Conservation (phyloP, 1,140 invertebrate genomes). For the Bombus consobrinus region DNA sequence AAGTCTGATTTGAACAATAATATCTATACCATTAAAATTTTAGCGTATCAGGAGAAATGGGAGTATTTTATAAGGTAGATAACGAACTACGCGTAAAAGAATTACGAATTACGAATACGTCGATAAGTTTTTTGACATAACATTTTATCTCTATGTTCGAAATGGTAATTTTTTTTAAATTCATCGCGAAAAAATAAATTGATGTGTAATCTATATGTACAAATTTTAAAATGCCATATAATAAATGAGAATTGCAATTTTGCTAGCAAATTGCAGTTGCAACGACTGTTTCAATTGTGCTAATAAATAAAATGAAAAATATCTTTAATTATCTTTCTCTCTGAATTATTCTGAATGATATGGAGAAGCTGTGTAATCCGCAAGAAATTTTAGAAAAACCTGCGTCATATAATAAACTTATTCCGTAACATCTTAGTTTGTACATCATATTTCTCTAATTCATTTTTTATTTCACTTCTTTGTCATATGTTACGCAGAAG, state of each 20-base stretch:
- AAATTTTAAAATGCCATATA: background rate
- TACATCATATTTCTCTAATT: too few relatives aligned
- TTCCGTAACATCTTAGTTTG: too few relatives aligned
- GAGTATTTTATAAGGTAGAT: background rate
- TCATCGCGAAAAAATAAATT: background rate
- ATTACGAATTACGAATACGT: background rate
- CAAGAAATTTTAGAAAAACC: too few relatives aligned
- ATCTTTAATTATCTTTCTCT: background rate
- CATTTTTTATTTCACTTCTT: too few relatives aligned
- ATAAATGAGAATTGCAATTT: background rate
- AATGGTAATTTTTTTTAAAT: background rate
- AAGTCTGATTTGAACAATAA: background rate
- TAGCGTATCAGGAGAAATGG: background rate
- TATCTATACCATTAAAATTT: background rate
- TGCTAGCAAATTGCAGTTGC: background rate
- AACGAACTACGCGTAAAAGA: background rate
- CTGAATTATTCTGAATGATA: too few relatives aligned
- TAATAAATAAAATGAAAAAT: background rate
- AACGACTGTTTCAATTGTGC: background rate
- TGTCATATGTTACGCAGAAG: too few relatives aligned
- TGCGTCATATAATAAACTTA: too few relatives aligned
- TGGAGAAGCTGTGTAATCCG: accelerated
- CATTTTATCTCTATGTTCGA: background rate
- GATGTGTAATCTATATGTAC: slow-evolving; percentile 9
- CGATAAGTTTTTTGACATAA: background rate